Evolutionary conservation across 2,888 invertebrate species (phyloP).

Genomic region (Ophion costatus): DNA sequence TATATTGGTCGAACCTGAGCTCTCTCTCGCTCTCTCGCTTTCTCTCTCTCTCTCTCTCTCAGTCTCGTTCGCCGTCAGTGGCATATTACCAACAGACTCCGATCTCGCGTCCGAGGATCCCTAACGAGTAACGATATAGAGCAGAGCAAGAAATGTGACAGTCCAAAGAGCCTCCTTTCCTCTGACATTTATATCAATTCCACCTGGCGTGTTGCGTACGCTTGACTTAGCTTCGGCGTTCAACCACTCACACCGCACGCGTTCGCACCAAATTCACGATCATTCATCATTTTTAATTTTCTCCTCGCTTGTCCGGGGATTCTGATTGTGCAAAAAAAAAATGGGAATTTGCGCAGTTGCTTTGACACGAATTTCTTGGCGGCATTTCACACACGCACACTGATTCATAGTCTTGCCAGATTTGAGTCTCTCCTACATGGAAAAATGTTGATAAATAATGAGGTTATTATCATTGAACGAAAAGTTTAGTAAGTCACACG

Average conservation of each 20-base stretch:
- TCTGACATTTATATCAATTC: slow-evolving; percentile 43
- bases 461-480: too few relatives aligned
- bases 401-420: too few relatives aligned
- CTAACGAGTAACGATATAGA: slow-evolving; percentile 24
- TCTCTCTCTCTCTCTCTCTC: slow-evolving; percentile 1
- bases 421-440: too few relatives aligned
- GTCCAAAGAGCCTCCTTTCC: slow-evolving; percentile 32
- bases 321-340: neutral
- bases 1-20: too few relatives aligned
- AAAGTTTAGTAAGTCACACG: too few relatives aligned
- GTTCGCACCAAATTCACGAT: slow-evolving; percentile 35
- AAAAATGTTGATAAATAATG: too few relatives aligned
- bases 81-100: slow-evolving; percentile 34
- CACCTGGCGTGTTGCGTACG: slow-evolving; percentile 40
- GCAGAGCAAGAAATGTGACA: slow-evolving; percentile 13
- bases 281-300: neutral
- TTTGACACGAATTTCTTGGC: neutral
- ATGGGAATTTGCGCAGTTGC: neutral
- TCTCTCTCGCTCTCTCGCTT: slow-evolving; percentile 10
- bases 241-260: neutral
- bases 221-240: slow-evolving; percentile 19
- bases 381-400: neutral
- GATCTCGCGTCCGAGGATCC: slow-evolving; percentile 15
- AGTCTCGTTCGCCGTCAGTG: neutral
- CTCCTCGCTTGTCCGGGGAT: neutral